phyloP scores from a whole-genome alignment of 2,888 invertebrate genomes.

The Meta bourneti region DNA sequence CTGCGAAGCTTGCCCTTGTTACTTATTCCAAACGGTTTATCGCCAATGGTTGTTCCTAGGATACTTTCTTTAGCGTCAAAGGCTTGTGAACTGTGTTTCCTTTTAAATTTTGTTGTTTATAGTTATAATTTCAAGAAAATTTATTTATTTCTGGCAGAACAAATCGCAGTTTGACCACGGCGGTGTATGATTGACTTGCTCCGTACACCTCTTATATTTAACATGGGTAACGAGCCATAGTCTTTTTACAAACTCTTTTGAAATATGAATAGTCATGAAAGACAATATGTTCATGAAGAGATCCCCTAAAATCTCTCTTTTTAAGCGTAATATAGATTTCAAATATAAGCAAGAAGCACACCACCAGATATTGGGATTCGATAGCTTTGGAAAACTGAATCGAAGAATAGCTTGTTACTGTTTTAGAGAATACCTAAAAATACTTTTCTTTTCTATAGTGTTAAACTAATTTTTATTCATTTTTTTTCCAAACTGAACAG shows the following conservation, averaged over 20 bases:
- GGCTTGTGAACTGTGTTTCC: not conserved
- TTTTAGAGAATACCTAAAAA: too few relatives aligned
- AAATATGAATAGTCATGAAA: slow-evolving; percentile 43
- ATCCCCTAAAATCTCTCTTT: slow-evolving; percentile 68
- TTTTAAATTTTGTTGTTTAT: not conserved
- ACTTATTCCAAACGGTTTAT: not conserved
- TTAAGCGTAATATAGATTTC: slow-evolving; percentile 21
- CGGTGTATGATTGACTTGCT: slow-evolving; percentile 24
- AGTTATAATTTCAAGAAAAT: not conserved
- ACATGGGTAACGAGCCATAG: slow-evolving; percentile 42
- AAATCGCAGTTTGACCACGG: slow-evolving; percentile 46
- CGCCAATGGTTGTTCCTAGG: not conserved
- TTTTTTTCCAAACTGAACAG: not conserved
- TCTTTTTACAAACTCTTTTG: slow-evolving; percentile 44
- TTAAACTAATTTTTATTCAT: not conserved
- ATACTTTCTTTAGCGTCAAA: not conserved
- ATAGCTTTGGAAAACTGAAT: not conserved
- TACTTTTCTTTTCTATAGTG: not conserved
- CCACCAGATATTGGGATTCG: slow-evolving; percentile 32
- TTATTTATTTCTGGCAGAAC: not conserved
- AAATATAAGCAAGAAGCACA: slow-evolving; percentile 56
- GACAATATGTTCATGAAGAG: slow-evolving; percentile 65
- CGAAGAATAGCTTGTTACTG: too few relatives aligned
- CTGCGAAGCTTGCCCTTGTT: slow-evolving; percentile 2
- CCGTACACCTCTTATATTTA: slow-evolving; percentile 52